Evolutionary conservation across 1,140 invertebrate species (phyloP).

Genomic region (Solenopsis invicta): DNA sequence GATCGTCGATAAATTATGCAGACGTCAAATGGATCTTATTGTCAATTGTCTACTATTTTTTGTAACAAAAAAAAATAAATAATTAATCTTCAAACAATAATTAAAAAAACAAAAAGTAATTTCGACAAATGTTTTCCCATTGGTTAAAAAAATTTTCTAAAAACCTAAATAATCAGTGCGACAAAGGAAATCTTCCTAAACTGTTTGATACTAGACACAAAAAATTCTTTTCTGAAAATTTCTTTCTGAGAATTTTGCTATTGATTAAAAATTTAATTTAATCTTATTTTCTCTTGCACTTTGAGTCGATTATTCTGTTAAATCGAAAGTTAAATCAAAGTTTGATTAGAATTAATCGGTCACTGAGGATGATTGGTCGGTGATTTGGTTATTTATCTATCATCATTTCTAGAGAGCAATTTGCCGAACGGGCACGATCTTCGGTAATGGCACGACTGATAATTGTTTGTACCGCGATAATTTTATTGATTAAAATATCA

Average conservation of each 20-base stretch:
- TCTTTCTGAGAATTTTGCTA: not conserved
- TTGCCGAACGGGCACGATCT: no score
- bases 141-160: no score
- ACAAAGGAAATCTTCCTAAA: no score
- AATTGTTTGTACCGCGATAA: not conserved
- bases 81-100: no score
- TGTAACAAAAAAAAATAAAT: no score
- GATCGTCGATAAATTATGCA: no score
- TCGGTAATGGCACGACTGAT: not conserved
- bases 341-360: not conserved
- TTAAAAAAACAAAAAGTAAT: no score
- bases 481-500: constrained; percentile 2
- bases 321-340: not conserved
- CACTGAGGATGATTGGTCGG: not conserved
- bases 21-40: no score
- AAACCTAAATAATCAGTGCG: no score
- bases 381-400: not conserved
- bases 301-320: not conserved
- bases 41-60: no score
- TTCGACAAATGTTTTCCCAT: no score
- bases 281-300: not conserved
- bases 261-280: not conserved
- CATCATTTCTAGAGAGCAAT: not conserved
- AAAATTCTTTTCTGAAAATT: not conserved
- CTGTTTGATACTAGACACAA: not conserved